phyloP scores from a whole-genome alignment of 2,113 vertebrate genomes.

The Cheirogaleus medius region DNA sequence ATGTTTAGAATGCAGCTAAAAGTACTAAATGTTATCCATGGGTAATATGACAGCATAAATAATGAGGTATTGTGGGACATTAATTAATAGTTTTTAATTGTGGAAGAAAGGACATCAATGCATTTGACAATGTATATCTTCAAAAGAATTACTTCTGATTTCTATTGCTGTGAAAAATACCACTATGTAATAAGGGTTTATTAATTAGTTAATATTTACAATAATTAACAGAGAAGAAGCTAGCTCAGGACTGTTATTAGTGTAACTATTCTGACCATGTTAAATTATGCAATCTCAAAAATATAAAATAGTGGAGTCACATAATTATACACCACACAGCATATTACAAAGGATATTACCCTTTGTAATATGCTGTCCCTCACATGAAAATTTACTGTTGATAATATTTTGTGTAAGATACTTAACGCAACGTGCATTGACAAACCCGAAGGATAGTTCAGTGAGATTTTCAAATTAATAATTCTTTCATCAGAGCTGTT shows the following conservation, averaged over 20 bases:
- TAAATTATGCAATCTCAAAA: background rate
- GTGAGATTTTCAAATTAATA: slow-evolving; percentile 66
- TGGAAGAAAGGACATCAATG: slow-evolving; percentile 13
- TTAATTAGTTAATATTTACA: slow-evolving; percentile 51
- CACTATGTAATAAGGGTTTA: background rate
- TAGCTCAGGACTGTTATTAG: slow-evolving; percentile 23
- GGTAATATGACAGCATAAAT: slow-evolving; percentile 19
- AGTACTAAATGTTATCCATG: background rate
- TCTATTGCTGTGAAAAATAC: slow-evolving; percentile 39
- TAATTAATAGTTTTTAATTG: slow-evolving; percentile 60
- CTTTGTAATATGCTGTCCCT: background rate
- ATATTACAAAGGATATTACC: background rate
- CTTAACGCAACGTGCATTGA: background rate
- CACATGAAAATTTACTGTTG: background rate
- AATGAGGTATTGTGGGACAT: background rate
- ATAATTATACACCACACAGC: background rate
- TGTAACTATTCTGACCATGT: background rate
- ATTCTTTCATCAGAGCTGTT: slow-evolving; percentile 52
- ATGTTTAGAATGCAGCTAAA: slow-evolving; percentile 33
- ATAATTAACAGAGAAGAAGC: slow-evolving; percentile 35
- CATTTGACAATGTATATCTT: slow-evolving; percentile 50
- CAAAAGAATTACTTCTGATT: slow-evolving; percentile 51
- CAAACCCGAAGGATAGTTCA: background rate
- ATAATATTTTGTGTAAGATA: background rate
- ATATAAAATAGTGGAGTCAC: background rate